Conservation (phyloP, 2,797 vertebrate genomes). For the Sebastes nivosus region DNA sequence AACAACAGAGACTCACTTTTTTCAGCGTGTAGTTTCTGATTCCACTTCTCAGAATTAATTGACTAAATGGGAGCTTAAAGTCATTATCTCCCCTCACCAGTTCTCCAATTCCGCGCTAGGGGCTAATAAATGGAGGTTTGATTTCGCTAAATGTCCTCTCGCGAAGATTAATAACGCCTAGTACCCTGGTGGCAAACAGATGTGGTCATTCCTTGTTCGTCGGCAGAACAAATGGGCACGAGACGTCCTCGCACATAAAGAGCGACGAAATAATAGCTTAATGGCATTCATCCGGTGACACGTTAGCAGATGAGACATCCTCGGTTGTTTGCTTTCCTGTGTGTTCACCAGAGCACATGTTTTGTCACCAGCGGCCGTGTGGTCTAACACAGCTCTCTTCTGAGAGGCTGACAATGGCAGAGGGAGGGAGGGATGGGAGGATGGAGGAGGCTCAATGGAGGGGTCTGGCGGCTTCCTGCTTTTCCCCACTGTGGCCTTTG, state of each 20-base stretch:
- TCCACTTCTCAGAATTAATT: slow-evolving; percentile 67
- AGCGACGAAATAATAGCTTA: slow-evolving; percentile 38
- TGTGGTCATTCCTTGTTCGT: slow-evolving; percentile 49
- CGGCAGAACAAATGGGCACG: slow-evolving; percentile 47
- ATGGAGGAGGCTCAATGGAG: slow-evolving; percentile 30
- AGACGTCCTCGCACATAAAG: slow-evolving; percentile 34
- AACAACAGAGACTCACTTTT: slow-evolving; percentile 50
- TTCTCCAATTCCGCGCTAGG: slow-evolving; percentile 53
- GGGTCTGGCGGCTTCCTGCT: slow-evolving; percentile 61
- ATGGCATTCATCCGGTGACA: slow-evolving; percentile 44
- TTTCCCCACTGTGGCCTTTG: slow-evolving; percentile 62
- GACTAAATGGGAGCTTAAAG: slow-evolving; percentile 72
- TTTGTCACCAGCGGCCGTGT: slow-evolving; percentile 61
- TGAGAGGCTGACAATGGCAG: slow-evolving; percentile 49
- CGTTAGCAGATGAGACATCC: slow-evolving; percentile 47
- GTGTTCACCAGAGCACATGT: slow-evolving; percentile 48
- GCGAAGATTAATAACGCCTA: slow-evolving; percentile 60
- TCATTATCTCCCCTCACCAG: slow-evolving; percentile 70
- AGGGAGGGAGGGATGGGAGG: neutral
- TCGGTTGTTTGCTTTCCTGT: slow-evolving; percentile 50
- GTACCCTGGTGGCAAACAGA: slow-evolving; percentile 60
- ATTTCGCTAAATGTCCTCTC: slow-evolving; percentile 69
- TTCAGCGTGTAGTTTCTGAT: slow-evolving; percentile 29
- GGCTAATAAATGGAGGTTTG: slow-evolving; percentile 74
- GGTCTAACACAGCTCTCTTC: slow-evolving; percentile 47